phyloP scores from a whole-genome alignment of 2,888 invertebrate genomes.

The Chymomyza procnemis region DNA sequence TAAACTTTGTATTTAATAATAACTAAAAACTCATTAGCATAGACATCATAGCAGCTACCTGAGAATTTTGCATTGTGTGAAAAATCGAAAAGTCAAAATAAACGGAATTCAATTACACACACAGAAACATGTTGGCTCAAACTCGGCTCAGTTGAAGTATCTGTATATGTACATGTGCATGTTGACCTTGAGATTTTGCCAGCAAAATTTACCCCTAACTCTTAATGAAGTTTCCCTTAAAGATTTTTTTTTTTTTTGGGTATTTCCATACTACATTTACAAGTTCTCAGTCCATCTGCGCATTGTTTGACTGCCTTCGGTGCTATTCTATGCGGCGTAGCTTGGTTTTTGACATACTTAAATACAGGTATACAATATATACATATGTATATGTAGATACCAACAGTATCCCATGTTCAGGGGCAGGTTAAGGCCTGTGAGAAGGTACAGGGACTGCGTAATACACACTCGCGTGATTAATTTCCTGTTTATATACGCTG shows the following conservation, averaged over 20 bases:
- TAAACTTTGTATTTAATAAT: constrained; percentile 37
- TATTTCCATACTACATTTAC: background rate
- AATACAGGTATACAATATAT: constrained; percentile 23
- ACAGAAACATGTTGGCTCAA: constrained; percentile 34
- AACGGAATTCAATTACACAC: constrained; percentile 60
- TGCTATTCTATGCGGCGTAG: background rate
- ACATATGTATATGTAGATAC: constrained; percentile 4
- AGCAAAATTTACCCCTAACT: constrained; percentile 33
- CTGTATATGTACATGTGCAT: constrained; percentile 16
- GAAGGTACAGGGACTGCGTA: constrained; percentile 39
- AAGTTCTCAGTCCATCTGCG: background rate
- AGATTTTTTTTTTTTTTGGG: constrained; percentile 4
- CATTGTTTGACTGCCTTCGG: background rate
- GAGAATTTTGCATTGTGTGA: constrained; percentile 56
- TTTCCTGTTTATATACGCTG: constrained; percentile 68
- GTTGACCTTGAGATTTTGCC: constrained; percentile 55
- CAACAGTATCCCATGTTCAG: background rate
- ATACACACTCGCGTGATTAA: constrained; percentile 64
- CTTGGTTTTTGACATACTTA: constrained; percentile 19
- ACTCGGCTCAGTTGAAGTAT: constrained; percentile 63
- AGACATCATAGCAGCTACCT: constrained; percentile 16
- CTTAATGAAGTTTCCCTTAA: constrained; percentile 44
- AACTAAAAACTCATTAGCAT: constrained; percentile 68
- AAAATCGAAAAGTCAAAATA: constrained; percentile 72
- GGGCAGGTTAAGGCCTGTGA: background rate